Base-by-base conservation (phyloP, 2,797 vertebrate species). In the Bucorvus abyssinicus region DNA sequence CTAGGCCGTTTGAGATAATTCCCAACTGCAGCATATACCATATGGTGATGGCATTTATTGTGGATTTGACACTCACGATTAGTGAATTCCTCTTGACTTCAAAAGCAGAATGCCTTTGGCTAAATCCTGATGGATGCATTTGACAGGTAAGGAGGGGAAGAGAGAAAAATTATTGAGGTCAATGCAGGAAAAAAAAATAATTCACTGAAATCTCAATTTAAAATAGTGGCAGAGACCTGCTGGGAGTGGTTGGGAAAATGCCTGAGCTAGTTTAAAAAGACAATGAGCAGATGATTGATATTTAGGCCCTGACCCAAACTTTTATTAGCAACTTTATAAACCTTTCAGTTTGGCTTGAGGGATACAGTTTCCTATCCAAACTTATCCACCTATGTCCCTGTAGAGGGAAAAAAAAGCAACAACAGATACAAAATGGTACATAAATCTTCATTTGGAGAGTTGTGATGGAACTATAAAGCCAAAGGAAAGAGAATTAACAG, bases 251-350 rank as follows among this genome's bases (percentile, higher is more conserved):
- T 94, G 84, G 86, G 88, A 95, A 96, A 94, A 94, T 90, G 74
- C 40, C 94, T 94, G 77, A 96, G 59, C 87, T 95, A 1, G 0
- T 89, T 96, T 53, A 75, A 91, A 95, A 94, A 93, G 95, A 96
- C 93, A 95, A 34, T 93, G 88, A 93, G 45, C 0, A 1, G 45
- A 92, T 95, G 95, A 97, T 93, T 96, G 94, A 97, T 95, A 93
- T 67, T 69, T 73, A 90, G 83, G 80, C 67, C 57, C 67, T 83
- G 84, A 94, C 83, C 80, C 94, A 95, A 92, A 95, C 63, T 96
- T 95, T 96, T 96, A 96, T 96, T 96, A 94, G 83, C 56, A 94
- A 44, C 86, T 96, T 95, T 74, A 93, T 93, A 90, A 94, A 95
- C 71, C 85, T 95, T 94, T 95, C 90, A 68, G 40, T 95, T 87